Conservation (phyloP, 2,888 invertebrate species). For the Tenthredo notha region DNA sequence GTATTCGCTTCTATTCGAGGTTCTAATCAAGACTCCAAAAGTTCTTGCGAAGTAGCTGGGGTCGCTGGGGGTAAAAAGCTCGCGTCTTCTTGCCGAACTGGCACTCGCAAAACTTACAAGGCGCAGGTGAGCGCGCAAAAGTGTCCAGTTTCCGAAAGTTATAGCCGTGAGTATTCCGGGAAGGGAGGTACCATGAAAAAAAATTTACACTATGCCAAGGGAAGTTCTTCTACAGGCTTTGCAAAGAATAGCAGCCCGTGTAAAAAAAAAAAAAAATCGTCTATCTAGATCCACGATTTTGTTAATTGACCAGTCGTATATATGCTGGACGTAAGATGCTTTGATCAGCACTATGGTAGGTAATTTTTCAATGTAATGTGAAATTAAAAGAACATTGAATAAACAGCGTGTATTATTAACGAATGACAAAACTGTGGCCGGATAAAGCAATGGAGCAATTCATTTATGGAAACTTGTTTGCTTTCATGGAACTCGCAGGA, state of each 20-base stretch:
- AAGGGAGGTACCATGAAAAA: neutral
- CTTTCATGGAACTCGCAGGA: neutral
- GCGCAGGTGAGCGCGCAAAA: slow-evolving; percentile 31
- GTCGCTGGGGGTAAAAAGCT: slow-evolving; percentile 36
- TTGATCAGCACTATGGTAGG: neutral
- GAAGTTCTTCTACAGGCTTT: neutral
- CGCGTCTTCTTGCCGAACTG: slow-evolving; percentile 33
- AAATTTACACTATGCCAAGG: neutral
- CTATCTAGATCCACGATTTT: too few relatives aligned
- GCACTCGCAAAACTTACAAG: slow-evolving; percentile 24
- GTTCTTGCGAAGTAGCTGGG: slow-evolving; percentile 42
- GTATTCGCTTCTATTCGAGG: slow-evolving; percentile 42
- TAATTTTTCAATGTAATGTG: neutral
- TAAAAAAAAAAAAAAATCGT: too few relatives aligned
- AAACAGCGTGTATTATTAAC: neutral
- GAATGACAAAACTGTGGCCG: neutral
- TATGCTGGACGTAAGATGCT: neutral
- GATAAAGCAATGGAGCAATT: neutral
- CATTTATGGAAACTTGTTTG: neutral
- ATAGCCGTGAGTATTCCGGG: slow-evolving; percentile 11
- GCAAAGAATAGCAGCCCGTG: neutral
- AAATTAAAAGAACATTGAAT: neutral
- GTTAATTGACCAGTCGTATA: neutral
- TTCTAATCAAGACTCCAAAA: slow-evolving; percentile 47
- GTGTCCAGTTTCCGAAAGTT: slow-evolving; percentile 23